Percentiles rank a stretch among this genome's conserved stretches.
Evolutionary conservation across 2,113 vertebrate genomes (phyloP).

Genomic region (Athene noctua): DNA sequence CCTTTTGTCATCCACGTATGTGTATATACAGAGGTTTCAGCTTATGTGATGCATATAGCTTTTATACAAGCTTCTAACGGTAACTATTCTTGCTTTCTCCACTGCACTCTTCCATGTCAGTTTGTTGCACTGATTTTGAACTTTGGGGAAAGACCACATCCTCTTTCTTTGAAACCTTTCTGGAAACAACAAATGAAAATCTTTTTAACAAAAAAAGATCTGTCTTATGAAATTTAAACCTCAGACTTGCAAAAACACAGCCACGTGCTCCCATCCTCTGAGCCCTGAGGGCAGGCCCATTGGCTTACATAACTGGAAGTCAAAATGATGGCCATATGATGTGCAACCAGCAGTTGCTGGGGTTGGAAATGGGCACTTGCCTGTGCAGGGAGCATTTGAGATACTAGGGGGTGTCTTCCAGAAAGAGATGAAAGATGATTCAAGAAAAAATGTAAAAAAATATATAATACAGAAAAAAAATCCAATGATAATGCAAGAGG

Average conservation of each 20-base stretch:
- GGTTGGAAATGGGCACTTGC: not conserved
- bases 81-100: not conserved
- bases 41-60: not conserved
- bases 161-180: not conserved
- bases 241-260: not conserved
- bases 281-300: not conserved
- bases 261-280: rapidly evolving
- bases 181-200: not conserved
- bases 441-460: not conserved
- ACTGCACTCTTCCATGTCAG: not conserved
- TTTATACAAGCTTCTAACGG: not conserved
- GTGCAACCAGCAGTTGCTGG: not conserved
- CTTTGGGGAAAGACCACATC: not conserved
- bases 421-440: not conserved
- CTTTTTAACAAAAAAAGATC: not conserved
- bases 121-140: not conserved
- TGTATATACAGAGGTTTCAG: not conserved
- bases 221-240: not conserved
- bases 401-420: not conserved
- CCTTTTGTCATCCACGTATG: not conserved
- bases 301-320: not conserved
- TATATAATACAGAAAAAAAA: not conserved
- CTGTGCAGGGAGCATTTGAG: not conserved
- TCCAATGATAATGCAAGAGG: not conserved
- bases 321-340: not conserved